phyloP scores from a whole-genome alignment of 2,888 invertebrate species.

The Oligia strigilis region DNA sequence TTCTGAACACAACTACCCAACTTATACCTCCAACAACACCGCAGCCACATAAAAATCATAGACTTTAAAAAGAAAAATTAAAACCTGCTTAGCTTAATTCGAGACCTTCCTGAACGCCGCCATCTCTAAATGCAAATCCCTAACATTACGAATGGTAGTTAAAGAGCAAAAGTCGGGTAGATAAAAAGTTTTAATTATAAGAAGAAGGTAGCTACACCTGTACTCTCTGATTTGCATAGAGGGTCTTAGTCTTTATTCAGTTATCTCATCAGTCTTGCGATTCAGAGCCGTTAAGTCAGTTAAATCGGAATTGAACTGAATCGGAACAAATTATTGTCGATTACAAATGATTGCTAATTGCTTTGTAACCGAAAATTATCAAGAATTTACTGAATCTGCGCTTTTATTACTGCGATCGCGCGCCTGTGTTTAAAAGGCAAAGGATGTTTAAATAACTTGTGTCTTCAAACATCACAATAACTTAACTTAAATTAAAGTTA shows the following conservation, averaged over 20 bases:
- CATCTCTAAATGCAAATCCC: slow-evolving; percentile 62
- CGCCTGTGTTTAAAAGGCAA: background rate
- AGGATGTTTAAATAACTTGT: background rate
- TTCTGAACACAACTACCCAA: background rate
- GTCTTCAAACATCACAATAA: background rate
- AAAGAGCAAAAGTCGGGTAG: slow-evolving; percentile 60
- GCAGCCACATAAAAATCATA: background rate
- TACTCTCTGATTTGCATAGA: slow-evolving; percentile 63
- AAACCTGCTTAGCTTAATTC: slow-evolving; percentile 43
- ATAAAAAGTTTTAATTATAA: slow-evolving; percentile 74
- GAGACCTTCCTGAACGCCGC: slow-evolving; percentile 19
- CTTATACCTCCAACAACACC: background rate
- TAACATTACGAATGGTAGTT: slow-evolving; percentile 55
- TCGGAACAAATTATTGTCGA: background rate
- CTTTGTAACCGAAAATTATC: background rate
- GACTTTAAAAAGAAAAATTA: slow-evolving; percentile 25
- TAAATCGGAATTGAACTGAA: background rate
- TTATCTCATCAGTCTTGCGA: slow-evolving; percentile 16
- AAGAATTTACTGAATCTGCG: background rate
- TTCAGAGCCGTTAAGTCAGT: background rate
- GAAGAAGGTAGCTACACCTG: slow-evolving; percentile 67
- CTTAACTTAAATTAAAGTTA: too few relatives aligned
- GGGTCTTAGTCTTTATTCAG: slow-evolving; percentile 14
- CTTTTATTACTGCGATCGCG: background rate
- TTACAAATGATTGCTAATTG: background rate